Evolutionary conservation across 2,888 invertebrate genomes (phyloP), one percentile per base, ranked within the genome.

Genomic region (Uloborus plumipes): DNA sequence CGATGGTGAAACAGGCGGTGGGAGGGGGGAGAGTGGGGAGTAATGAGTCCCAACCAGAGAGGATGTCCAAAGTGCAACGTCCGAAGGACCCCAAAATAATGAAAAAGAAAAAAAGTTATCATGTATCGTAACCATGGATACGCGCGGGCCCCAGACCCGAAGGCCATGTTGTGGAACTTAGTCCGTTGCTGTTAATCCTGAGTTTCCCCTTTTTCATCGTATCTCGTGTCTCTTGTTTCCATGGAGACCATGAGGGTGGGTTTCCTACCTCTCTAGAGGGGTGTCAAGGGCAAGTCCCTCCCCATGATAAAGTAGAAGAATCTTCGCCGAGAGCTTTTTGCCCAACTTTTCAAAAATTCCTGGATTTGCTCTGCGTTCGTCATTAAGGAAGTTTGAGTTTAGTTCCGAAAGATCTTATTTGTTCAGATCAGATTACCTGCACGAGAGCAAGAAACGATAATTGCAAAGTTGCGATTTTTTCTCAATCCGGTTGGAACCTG

Each of bases 81-180:
- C 66, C 73, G 64, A 73, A 64, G 39, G 22, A 26, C 75, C 75
- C 59, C 58, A 75, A 75, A 75, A 75, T 75, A 75, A 75, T 50
- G 67, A 75, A 66, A 75, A 59, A 70, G 39, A 70, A 72, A 72
- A n/a, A 75, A 75, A 75, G 67, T 75, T 67, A 59, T 66, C 75
- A 59, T 61, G 71, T 72, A 67, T 50, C 50, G 75, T 75, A 59
- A 47, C 75, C 67, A 75, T 75, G 59, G 75, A 31, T 59, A 75
- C 75, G 65, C 39, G 75, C 59, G 66, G 50, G 74, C 47, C 61
- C 61, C 61, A 72, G 61, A 59, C 65, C 74, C 64, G 55, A 74
- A 66, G 75, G 66, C 75, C 58, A 66, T 58, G 59, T 59, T 64
- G 64, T 64, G 64, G 74, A 74, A 65, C 74, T 67, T 50, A 26